Evolutionary conservation across 2,113 vertebrate species (phyloP), one percentile per base, ranked within the genome.

Genomic region (Ondatra zibethicus): DNA sequence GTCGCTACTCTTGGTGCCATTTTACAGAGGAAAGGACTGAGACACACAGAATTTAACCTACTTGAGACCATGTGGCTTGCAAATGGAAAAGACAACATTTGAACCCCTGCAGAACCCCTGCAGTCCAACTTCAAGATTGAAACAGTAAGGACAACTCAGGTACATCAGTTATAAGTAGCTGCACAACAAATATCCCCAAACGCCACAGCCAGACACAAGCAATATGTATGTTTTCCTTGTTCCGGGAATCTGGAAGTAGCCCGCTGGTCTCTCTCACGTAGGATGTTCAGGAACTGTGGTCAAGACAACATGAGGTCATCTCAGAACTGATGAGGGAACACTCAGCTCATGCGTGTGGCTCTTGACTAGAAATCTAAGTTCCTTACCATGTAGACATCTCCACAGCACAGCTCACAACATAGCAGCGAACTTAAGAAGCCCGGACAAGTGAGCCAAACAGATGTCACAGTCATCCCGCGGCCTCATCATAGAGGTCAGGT

Each of bases 21-120:
- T 66, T 66, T 63, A 42, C 39, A 45, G 61, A 85, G 39, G 39
- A 33, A 33, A 66, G 7, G 12, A 36, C 63, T 66, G 66, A 81
- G 52, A 58, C 70, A 31, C 29, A 45, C 2, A 3, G 50, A 72
- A 82, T 36, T 65, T 42, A 16, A 63, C 31, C 6, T 25, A 33
- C 68, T 12, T 88, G 29, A 82, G 17, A 33, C 23, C 55, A 52
- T 6, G 9, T 61, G 13, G 9, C 14, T 61, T 29, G 3, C n/a
- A n/a, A 72, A 55, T 1, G 1, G 21, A 25, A 25, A 45, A 85
- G 80, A 17, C 66, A 7, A 36, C 61, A 70, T 39, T 6, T 39
- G 21, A 86, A 70, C 31, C 42, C 17, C 0, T 2, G 4, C 0
- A 0, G 21, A 86, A 70, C 31, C 42, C 17, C 0, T 2, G 4